Evolutionary conservation across 2,797 vertebrate genomes (phyloP).

Genomic region (Ara ararauna): DNA sequence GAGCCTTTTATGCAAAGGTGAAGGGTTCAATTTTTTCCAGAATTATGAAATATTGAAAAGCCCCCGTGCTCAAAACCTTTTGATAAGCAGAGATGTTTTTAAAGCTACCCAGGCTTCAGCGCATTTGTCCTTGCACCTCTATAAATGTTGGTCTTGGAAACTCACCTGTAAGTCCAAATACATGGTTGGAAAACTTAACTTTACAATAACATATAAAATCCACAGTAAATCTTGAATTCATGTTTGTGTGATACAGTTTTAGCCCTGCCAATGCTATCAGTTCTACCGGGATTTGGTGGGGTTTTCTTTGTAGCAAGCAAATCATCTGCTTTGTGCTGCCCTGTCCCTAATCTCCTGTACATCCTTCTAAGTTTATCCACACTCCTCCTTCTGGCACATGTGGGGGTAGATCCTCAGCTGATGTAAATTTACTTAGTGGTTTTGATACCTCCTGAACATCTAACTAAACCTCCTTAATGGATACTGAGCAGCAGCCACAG

Average conservation of each 20-base stretch:
- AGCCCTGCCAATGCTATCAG: neutral
- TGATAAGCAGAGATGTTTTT: constrained; percentile 46
- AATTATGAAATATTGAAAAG: constrained; percentile 58
- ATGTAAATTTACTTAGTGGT: neutral
- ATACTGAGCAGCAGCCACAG: neutral
- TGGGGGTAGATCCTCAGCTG: neutral
- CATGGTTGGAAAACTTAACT: constrained; percentile 15
- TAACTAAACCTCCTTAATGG: neutral
- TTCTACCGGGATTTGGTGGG: neutral
- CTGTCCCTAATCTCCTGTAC: neutral
- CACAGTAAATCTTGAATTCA: neutral
- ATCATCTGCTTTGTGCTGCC: neutral
- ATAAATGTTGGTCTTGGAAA: constrained; percentile 47
- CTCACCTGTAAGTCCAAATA: constrained; percentile 30
- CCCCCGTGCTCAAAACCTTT: constrained; percentile 15
- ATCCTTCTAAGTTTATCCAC: neutral
- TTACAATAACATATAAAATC: neutral
- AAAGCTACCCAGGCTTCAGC: constrained; percentile 1
- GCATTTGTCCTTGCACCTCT: constrained; percentile 26
- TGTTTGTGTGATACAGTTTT: neutral
- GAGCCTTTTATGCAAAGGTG: constrained; percentile 42
- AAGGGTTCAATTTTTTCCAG: constrained; percentile 41
- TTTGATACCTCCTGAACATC: neutral
- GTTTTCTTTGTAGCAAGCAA: neutral
- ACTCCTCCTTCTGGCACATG: neutral